phyloP scores from a whole-genome alignment of 2,797 vertebrate genomes.

The Catostomus latipinnis region DNA sequence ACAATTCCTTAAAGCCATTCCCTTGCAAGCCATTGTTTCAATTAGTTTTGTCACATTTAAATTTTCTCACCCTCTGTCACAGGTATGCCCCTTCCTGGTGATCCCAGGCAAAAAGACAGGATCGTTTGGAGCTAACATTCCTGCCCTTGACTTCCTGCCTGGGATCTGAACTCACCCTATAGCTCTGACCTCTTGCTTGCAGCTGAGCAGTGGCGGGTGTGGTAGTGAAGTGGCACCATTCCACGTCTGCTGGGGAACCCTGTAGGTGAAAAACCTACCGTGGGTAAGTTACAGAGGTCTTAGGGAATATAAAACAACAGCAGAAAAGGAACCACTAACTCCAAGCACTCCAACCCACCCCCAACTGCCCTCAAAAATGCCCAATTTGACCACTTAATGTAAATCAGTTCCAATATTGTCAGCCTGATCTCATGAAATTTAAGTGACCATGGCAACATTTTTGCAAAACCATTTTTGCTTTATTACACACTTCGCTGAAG shows the following conservation, averaged over 20 bases:
- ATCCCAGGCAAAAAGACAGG: conserved; percentile 63
- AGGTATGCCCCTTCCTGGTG: conserved; percentile 54
- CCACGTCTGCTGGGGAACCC: conserved; percentile 69
- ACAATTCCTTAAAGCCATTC: conserved; percentile 4
- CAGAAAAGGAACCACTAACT: conserved; percentile 49
- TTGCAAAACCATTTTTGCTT: no score
- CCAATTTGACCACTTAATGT: neutral
- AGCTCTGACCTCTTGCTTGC: conserved; percentile 70
- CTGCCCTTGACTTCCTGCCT: conserved; percentile 66
- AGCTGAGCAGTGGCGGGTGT: conserved; percentile 66
- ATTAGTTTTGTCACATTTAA: neutral
- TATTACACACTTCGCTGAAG: no score
- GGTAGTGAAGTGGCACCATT: conserved; percentile 64
- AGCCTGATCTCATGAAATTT: no score
- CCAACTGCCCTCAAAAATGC: neutral
- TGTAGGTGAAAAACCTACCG: conserved; percentile 74
- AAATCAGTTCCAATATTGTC: neutral
- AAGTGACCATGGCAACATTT: no score
- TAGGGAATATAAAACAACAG: conserved; percentile 60
- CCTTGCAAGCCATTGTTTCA: neutral
- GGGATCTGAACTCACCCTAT: conserved; percentile 76
- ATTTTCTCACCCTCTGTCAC: conserved; percentile 45
- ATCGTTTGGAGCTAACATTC: conserved; percentile 65
- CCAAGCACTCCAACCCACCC: conserved; percentile 7
- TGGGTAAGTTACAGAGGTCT: conserved; percentile 68